phyloP scores from a whole-genome alignment of 2,888 invertebrate genomes.

The Rhodophaea formosa region DNA sequence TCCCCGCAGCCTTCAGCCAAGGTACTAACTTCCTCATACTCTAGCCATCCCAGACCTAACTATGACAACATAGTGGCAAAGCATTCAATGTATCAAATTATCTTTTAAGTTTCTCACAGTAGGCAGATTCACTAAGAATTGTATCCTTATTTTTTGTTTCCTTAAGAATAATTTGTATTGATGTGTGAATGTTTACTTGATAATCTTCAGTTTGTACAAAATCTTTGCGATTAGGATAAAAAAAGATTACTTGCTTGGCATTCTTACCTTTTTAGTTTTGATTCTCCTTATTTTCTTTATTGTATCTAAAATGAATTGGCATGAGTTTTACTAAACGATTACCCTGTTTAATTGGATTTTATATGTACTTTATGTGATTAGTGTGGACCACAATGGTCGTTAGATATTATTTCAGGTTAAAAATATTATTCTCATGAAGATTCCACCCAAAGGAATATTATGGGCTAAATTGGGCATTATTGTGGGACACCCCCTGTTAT shows the following conservation, averaged over 20 bases:
- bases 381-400: conserved; percentile 48
- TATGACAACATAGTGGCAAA: conserved; percentile 73
- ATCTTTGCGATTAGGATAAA: conserved; percentile 1
- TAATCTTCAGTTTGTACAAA: conserved; percentile 25
- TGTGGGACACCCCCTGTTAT: conserved; percentile 55
- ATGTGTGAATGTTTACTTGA: conserved; percentile 22
- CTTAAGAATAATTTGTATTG: conserved; percentile 25
- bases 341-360: conserved; percentile 26
- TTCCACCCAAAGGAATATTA: conserved; percentile 58
- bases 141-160: conserved; percentile 34
- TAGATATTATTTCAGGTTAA: conserved; percentile 68
- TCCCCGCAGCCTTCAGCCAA: conserved; percentile 63
- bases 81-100: conserved; percentile 68
- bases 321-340: neutral
- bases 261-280: conserved; percentile 2
- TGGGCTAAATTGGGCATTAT: conserved; percentile 66
- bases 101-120: conserved; percentile 48
- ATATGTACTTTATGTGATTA: conserved; percentile 24
- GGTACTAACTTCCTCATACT: conserved; percentile 70
- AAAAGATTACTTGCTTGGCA: conserved; percentile 28
- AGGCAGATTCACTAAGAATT: conserved; percentile 42
- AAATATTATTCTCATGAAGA: conserved; percentile 54
- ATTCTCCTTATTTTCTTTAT: neutral
- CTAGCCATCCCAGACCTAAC: conserved; percentile 67
- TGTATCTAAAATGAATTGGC: conserved; percentile 6